A percentile compares a stretch with the other conserved stretches of the same genome.
Evolutionary conservation across 2,888 invertebrate genomes (phyloP).

Genomic region (Germaria angustata): DNA sequence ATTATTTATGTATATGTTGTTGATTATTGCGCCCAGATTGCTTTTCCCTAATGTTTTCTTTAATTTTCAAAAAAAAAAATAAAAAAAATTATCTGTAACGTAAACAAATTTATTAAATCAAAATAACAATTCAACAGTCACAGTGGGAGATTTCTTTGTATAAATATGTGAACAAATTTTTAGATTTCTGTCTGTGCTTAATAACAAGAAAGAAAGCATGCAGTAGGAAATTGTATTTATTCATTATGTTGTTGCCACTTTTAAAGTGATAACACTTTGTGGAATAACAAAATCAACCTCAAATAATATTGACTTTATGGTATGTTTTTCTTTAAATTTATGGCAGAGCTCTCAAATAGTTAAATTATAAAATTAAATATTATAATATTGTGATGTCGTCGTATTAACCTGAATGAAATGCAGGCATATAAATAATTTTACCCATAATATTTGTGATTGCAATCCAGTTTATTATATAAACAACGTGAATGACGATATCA

Average conservation of each 20-base stretch:
- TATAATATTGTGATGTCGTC: no score
- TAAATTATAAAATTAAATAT: no score
- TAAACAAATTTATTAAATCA: slow-evolving; percentile 34
- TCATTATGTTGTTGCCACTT: not conserved
- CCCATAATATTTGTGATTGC: no score
- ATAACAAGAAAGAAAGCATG: not conserved
- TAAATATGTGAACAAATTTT: not conserved
- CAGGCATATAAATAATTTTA: no score
- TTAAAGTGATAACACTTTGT: not conserved
- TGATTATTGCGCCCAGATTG: not conserved
- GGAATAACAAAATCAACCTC: slow-evolving; percentile 17
- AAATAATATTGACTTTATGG: slow-evolving; percentile 25
- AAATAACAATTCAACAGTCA: slow-evolving; percentile 39
- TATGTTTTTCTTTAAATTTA: not conserved
- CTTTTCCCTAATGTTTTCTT: not conserved
- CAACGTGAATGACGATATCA: no score
- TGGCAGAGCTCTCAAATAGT: not conserved
- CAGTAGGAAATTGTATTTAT: not conserved
- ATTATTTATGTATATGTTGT: not conserved
- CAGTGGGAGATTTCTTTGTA: slow-evolving; percentile 24
- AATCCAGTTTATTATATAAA: no score
- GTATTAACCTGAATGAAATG: no score
- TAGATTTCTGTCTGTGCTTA: not conserved
- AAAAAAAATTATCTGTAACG: slow-evolving; percentile 22
- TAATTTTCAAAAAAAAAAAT: not conserved